Conservation (phyloP, 2,888 invertebrate species). For the Cremastinae sp. region DNA sequence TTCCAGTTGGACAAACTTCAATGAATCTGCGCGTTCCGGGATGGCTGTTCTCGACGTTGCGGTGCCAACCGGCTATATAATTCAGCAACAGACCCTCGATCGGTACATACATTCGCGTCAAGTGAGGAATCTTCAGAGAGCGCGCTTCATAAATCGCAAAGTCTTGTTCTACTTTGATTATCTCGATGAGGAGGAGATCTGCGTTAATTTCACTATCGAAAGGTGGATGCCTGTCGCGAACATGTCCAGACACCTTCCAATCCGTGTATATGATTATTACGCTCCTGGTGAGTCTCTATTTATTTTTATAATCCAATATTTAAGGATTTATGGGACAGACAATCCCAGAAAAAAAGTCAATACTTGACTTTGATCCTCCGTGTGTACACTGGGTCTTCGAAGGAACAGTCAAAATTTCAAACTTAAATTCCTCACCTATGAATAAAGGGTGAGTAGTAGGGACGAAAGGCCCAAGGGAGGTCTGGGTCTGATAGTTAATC, state of each 20-base stretch:
- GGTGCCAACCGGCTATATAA: slow-evolving; percentile 94
- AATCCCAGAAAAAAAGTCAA: slow-evolving; percentile 33
- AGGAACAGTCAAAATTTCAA: no score
- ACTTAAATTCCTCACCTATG: no score
- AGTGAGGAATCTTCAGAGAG: slow-evolving; percentile 91
- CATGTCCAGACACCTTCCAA: slow-evolving; percentile 95
- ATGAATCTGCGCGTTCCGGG: slow-evolving; percentile 92
- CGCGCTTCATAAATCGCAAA: slow-evolving; percentile 90
- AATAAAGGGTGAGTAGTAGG: no score
- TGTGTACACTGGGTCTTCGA: no score
- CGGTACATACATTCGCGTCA: slow-evolving; percentile 90
- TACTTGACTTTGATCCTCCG: no score
- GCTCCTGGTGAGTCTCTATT: slow-evolving; percentile 88
- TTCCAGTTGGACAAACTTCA: slow-evolving; percentile 88
- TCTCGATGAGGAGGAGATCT: slow-evolving; percentile 91
- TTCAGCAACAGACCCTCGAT: slow-evolving; percentile 94
- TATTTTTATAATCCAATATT: background rate
- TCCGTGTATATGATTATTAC: slow-evolving; percentile 97
- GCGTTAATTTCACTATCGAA: slow-evolving; percentile 95
- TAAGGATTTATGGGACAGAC: background rate
- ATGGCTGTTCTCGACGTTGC: slow-evolving; percentile 93
- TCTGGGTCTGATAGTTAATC: no score
- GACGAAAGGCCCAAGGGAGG: no score
- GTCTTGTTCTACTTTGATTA: slow-evolving; percentile 96
- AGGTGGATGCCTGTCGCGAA: slow-evolving; percentile 98